These are phyloP conservation scores for Micromys minutus DNA, from an alignment of 2,113 vertebrate genomes.

Conservation along the genomic window DNA sequence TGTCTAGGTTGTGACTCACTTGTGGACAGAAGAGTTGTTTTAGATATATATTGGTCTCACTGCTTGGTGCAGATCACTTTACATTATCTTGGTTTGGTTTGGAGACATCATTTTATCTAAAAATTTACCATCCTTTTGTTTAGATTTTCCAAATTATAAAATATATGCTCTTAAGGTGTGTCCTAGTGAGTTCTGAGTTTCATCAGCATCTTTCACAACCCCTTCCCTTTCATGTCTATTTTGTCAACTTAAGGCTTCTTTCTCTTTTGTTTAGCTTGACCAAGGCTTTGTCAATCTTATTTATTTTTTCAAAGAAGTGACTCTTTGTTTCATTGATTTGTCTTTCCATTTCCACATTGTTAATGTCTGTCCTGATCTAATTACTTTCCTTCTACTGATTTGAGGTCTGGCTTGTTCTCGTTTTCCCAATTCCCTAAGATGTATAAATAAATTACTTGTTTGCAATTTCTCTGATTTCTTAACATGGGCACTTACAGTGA, in stretches of 20 bases:
- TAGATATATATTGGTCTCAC: not conserved
- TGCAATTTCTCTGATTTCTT: not conserved
- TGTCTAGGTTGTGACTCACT: not conserved
- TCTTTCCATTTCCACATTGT: not conserved
- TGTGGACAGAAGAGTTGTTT: not conserved
- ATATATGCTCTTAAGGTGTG: not conserved
- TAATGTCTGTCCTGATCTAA: not conserved
- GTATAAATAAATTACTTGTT: not conserved
- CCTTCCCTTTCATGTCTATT: not conserved
- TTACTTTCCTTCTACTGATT: not conserved
- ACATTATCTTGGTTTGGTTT: not conserved
- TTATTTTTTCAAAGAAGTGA: not conserved
- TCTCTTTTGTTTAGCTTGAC: not conserved
- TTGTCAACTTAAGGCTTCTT: not conserved
- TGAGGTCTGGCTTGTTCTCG: not conserved
- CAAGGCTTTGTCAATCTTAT: not conserved
- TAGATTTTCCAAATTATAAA: not conserved
- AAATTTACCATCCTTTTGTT: not conserved
- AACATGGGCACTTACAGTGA: not conserved
- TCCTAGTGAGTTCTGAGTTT: not conserved
- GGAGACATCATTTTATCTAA: not conserved
- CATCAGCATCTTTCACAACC: not conserved
- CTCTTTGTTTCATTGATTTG: not conserved
- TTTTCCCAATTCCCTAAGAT: not conserved
- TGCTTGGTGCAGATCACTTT: not conserved